Conservation (phyloP, 2,113 vertebrate species). For the Eidolon helvum region DNA sequence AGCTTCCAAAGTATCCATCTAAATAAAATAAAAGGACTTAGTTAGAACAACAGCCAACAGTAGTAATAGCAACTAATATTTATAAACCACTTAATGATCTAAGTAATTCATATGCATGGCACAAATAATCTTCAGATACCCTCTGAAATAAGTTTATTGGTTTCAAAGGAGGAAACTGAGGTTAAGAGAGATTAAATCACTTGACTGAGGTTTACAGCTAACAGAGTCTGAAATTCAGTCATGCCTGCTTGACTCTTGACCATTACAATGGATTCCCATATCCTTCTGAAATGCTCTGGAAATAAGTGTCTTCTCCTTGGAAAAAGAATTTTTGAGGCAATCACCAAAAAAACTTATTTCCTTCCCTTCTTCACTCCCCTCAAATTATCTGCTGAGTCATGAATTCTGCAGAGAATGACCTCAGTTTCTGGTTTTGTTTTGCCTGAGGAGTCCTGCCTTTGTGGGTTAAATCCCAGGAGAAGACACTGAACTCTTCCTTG, state of each 20-base stretch:
- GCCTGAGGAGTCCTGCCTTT: background rate
- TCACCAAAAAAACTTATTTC: background rate
- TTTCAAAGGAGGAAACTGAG: background rate
- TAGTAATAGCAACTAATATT: background rate
- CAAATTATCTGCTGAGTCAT: conserved; percentile 8
- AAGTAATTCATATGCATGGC: background rate
- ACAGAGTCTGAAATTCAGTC: background rate
- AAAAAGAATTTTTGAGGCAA: conserved; percentile 14
- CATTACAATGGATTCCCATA: background rate
- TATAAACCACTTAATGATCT: background rate
- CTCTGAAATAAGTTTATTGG: background rate
- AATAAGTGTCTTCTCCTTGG: background rate
- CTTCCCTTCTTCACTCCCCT: background rate
- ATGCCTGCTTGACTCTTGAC: background rate
- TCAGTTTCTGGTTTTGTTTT: conserved; percentile 37
- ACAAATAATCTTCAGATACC: background rate
- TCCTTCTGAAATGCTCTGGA: background rate
- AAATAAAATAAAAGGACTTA: conserved; percentile 67
- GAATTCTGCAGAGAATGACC: background rate
- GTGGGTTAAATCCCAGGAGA: conserved; percentile 35
- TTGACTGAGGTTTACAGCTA: background rate
- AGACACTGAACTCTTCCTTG: background rate
- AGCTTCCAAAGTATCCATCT: conserved; percentile 95
- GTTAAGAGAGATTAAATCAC: background rate
- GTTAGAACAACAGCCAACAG: conserved; percentile 58